Conservation (phyloP, 2,113 vertebrate species). For the Pteronura brasiliensis region DNA sequence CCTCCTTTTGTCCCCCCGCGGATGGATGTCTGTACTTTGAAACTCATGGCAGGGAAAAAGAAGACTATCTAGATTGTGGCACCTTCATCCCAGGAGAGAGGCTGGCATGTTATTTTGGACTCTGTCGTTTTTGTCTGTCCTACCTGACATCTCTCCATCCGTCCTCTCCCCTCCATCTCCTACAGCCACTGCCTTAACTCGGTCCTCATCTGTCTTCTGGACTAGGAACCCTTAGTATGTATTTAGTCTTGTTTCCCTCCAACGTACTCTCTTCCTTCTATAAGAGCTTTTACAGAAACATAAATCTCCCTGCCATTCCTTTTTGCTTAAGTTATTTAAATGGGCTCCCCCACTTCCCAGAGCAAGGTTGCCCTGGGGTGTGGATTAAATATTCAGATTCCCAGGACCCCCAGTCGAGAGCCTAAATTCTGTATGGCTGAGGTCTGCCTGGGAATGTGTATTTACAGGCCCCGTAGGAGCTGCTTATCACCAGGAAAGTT, state of each 20-base stretch:
- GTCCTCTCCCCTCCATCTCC: neutral
- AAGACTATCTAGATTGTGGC: neutral
- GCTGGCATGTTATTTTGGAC: neutral
- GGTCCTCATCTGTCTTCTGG: neutral
- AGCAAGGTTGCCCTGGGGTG: neutral
- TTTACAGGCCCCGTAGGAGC: neutral
- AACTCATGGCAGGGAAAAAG: neutral
- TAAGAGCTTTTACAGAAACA: neutral
- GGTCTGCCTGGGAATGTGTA: neutral
- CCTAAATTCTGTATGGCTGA: neutral
- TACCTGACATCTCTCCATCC: neutral
- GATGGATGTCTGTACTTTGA: neutral
- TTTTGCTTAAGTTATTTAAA: constrained; percentile 26
- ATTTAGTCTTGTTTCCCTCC: neutral
- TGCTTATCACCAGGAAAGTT: neutral
- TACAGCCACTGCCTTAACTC: neutral
- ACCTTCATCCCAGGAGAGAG: neutral
- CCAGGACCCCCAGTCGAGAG: neutral
- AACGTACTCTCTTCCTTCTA: neutral
- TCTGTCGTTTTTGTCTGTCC: neutral
- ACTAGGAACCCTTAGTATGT: neutral
- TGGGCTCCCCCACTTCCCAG: neutral
- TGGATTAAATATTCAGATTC: neutral
- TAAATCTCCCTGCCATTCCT: neutral
- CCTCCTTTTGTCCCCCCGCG: neutral